These are phyloP conservation scores for Struthidea cinerea DNA, from an alignment of 2,113 vertebrate species.

Conservation along the genomic window DNA sequence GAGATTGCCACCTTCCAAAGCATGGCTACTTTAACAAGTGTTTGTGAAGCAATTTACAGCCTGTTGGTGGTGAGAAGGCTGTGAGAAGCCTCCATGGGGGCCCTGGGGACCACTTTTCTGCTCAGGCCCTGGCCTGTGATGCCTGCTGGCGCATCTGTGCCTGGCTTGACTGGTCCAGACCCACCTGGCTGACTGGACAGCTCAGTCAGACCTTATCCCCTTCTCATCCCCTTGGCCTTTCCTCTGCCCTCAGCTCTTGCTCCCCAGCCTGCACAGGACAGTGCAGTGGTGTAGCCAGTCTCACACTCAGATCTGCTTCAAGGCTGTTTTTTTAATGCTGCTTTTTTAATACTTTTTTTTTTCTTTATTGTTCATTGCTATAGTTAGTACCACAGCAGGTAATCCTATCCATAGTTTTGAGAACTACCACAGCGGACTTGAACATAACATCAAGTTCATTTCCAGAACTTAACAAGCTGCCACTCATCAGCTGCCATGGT, in stretches of 20 bases:
- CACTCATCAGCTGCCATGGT: background rate
- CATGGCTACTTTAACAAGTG: background rate
- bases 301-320: background rate
- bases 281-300: rapidly evolving
- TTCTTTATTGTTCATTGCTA: background rate
- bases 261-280: background rate
- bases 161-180: background rate
- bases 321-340: background rate
- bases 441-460: background rate
- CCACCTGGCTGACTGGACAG: too few species aligned
- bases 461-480: background rate
- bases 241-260: background rate
- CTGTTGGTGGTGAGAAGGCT: rapidly evolving
- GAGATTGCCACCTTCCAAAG: background rate
- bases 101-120: background rate
- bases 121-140: background rate
- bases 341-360: background rate
- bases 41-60: background rate
- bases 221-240: background rate
- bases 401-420: background rate
- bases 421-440: background rate
- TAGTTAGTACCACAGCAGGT: background rate
- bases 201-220: rapidly evolving
- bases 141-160: background rate
- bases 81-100: background rate